Base-by-base conservation (phyloP, 2,113 vertebrate species). In the Cryptoleucopteryx plumbea region DNA sequence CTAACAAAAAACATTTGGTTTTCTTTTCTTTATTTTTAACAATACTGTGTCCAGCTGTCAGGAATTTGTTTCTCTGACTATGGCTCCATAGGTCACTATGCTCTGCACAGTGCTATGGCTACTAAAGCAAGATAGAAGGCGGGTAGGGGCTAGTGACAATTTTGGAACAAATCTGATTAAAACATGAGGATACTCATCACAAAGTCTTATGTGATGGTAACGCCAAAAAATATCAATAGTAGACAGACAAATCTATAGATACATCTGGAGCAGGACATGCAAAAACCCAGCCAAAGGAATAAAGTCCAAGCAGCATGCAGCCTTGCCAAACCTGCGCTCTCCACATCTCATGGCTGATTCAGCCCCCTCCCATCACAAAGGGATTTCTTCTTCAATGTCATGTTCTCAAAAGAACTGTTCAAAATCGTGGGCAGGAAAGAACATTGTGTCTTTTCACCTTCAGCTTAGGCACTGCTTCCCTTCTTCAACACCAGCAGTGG, bases 51-150 rank as follows among this genome's bases (percentile, higher is more conserved):
- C 8, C 53, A 81, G 20, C 55, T 85, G n/a, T 38, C 82, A 88
- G 71, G 17, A 88, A 52, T 42, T 67, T 50, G 4, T 65, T 65
- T 66, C 38, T 62, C 47, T 73, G 43, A 42, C 17, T 56, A 11
- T 4, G 29, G 42, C 7, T 83, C n/a, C 38, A 34, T 0, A 50
- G 13, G 31, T 74, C 34, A 20, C 32, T 88, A 21, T 0, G 2
- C 19, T 67, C 11, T 6, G 9, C 56, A 65, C 29, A 75, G 26
- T 5, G 25, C 13, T 31, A 25, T 2, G 8, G 58, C 29, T 83
- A 62, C 23, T 31, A 67, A 74, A 72, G 27, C 26, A 55, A 80
- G n/a, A 23, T 0, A 55, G 13, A 55, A 65, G 23, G 19, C 23
- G 6, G 22, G 20, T 20, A 74, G 38, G 52, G 74, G 13, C n/a